Evolutionary conservation across 23 tunicate species (phyloP).

Genomic region (Botrylloides violaceus): DNA sequence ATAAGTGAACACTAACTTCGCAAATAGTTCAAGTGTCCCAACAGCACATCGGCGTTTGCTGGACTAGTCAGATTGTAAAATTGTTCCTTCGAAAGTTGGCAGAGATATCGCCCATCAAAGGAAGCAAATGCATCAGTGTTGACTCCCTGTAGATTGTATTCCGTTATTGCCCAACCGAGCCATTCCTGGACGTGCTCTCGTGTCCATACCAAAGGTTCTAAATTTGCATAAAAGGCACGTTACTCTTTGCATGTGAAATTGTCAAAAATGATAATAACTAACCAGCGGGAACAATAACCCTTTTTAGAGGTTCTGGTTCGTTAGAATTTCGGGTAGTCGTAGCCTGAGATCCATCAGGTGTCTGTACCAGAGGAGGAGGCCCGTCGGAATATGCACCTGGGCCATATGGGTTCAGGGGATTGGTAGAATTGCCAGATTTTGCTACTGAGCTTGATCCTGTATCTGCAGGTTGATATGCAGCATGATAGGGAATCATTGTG

Average conservation of each 20-base stretch:
- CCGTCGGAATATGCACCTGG: neutral
- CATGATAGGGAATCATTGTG: neutral
- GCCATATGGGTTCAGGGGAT: neutral
- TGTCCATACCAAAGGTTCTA: slow-evolving; percentile 89
- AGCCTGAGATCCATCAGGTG: neutral
- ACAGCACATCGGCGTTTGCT: slow-evolving; percentile 66
- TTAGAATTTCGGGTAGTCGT: slow-evolving; percentile 1
- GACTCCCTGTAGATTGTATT: slow-evolving; percentile 61
- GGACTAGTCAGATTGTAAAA: slow-evolving; percentile 47
- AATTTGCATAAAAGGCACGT: neutral
- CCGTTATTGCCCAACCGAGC: slow-evolving; percentile 92
- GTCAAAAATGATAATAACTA: neutral
- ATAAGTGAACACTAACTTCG: slow-evolving; percentile 69
- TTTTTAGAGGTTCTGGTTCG: slow-evolving; percentile 41
- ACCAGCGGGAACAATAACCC: slow-evolving; percentile 95
- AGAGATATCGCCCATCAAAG: slow-evolving; percentile 51
- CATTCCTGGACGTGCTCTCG: slow-evolving; percentile 73
- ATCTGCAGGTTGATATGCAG: neutral
- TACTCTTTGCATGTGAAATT: neutral
- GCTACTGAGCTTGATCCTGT: neutral
- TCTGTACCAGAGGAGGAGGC: slow-evolving; percentile 14
- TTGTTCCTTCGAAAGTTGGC: slow-evolving; percentile 58
- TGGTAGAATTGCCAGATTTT: neutral
- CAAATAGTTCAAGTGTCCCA: slow-evolving; percentile 78
- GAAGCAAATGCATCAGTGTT: slow-evolving; percentile 37